Conservation (phyloP, 2,113 vertebrate species). For the Melanerpes aurifrons region DNA sequence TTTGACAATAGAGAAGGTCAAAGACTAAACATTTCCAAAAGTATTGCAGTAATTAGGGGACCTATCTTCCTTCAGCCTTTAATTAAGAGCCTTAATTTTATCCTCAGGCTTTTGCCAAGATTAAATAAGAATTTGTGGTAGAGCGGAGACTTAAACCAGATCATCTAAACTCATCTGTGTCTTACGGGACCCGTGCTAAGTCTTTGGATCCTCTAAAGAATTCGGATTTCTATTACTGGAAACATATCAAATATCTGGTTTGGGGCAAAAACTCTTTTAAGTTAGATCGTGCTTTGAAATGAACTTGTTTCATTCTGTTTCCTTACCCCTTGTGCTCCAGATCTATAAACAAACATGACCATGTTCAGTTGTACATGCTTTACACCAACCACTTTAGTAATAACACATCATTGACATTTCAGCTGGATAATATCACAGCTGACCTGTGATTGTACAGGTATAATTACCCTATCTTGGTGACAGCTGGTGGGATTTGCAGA, state of each 20-base stretch:
- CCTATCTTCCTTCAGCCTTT: conserved; percentile 7
- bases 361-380: neutral
- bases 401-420: neutral
- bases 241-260: neutral
- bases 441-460: neutral
- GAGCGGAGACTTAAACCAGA: neutral
- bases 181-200: neutral
- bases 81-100: conserved; percentile 49
- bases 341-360: neutral
- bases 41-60: neutral
- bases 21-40: conserved; percentile 42
- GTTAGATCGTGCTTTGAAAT: neutral
- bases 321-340: neutral
- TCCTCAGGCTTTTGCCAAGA: conserved; percentile 32
- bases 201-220: neutral
- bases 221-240: neutral
- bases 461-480: neutral
- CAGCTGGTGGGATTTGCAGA: neutral
- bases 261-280: neutral
- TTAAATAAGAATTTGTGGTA: conserved; percentile 9
- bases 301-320: neutral
- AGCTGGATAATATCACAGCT: neutral
- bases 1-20: conserved; percentile 46
- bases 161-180: neutral
- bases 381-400: neutral